These are phyloP conservation scores for Scomber colias DNA, from an alignment of 2,113 vertebrate species.

Conservation along the genomic window DNA sequence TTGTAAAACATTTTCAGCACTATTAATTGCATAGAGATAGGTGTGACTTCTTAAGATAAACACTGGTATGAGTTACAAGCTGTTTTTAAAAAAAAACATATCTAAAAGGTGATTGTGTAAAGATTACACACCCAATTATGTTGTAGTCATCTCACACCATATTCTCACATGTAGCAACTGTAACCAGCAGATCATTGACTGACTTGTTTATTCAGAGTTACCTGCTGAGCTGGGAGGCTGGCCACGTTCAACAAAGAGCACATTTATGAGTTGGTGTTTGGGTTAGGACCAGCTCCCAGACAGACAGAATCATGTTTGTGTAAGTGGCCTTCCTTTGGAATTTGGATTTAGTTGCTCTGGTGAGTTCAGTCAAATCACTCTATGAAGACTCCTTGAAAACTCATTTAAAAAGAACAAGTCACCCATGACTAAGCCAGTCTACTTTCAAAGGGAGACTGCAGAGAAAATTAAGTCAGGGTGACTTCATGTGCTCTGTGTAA, in stretches of 20 bases:
- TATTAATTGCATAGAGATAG: too few species aligned
- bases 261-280: slow-evolving; percentile 1
- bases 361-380: not conserved
- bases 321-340: not conserved
- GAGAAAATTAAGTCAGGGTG: not conserved
- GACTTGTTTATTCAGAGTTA: slow-evolving; percentile 22
- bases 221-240: slow-evolving; percentile 7
- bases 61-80: too few species aligned
- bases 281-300: slow-evolving; percentile 4
- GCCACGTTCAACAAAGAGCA: not conserved
- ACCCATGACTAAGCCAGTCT: not conserved
- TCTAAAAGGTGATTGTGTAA: not conserved
- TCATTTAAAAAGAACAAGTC: slow-evolving; percentile 6
- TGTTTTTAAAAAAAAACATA: too few species aligned
- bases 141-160: not conserved
- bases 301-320: slow-evolving; percentile 6
- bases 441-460: not conserved
- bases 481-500: not conserved
- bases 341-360: not conserved
- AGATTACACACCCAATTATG: not conserved
- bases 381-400: not conserved
- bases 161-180: not conserved
- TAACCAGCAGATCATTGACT: not conserved
- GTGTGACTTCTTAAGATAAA: too few species aligned
- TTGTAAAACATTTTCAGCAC: not conserved